These are phyloP conservation scores for Marmota monax DNA, from an alignment of 2,113 vertebrate species.

Conservation along the genomic window DNA sequence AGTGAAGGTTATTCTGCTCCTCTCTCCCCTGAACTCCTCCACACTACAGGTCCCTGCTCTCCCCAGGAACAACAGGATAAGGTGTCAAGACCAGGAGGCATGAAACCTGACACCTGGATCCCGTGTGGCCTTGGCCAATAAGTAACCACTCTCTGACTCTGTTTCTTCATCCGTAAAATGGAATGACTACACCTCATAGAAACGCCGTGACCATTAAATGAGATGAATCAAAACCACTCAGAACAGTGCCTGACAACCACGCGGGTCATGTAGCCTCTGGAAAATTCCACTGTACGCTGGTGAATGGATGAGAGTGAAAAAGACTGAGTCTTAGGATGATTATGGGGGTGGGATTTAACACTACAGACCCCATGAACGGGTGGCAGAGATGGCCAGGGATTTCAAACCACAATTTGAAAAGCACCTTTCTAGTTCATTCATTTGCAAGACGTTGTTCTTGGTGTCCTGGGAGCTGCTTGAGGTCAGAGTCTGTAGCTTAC, in stretches of 20 bases:
- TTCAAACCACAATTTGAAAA: not conserved
- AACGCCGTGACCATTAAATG: not conserved
- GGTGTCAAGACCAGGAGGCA: not conserved
- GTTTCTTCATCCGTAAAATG: not conserved
- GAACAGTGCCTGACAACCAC: not conserved
- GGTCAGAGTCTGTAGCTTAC: not conserved
- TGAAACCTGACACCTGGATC: not conserved
- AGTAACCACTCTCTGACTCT: not conserved
- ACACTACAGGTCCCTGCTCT: not conserved
- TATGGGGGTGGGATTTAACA: not conserved
- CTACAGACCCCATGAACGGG: not conserved
- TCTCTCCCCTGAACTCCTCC: not conserved
- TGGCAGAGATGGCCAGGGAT: not conserved
- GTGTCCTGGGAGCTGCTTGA: not conserved
- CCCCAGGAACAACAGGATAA: not conserved
- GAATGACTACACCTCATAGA: not conserved
- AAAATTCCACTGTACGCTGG: not conserved
- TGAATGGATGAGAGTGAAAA: not conserved
- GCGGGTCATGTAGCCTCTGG: not conserved
- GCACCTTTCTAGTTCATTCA: not conserved
- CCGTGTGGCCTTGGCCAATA: not conserved
- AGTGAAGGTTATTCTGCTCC: not conserved
- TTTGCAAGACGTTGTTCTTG: not conserved
- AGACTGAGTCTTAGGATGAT: not conserved
- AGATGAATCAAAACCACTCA: not conserved